Percentiles rank a stretch among this genome's conserved stretches.
phyloP scores from a whole-genome alignment of 1,140 invertebrate species.

The Procambarus virginalis region DNA sequence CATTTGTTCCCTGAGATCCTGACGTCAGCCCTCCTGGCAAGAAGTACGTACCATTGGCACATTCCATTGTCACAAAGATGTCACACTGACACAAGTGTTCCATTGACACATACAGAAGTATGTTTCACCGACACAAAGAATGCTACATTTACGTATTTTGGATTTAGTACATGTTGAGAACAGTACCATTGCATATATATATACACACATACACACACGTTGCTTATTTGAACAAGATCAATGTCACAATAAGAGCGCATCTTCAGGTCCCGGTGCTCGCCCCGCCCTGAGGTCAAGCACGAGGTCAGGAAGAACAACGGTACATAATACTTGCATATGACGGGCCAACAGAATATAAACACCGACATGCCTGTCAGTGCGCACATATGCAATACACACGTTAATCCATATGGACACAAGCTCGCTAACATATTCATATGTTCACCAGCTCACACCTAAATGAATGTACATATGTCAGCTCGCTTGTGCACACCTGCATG shows the following conservation, averaged over 20 bases:
- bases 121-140: neutral
- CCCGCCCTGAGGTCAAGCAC: too few species aligned
- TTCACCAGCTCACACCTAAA: too few species aligned
- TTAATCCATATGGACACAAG: neutral
- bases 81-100: neutral
- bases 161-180: neutral
- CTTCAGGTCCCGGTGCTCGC: neutral
- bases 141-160: neutral
- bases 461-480: neutral
- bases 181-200: too few species aligned
- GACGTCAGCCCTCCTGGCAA: neutral
- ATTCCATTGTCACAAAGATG: neutral
- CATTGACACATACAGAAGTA: neutral
- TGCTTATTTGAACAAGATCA: neutral
- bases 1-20: slow-evolving; percentile 1
- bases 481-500: neutral
- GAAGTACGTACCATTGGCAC: neutral
- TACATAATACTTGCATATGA: neutral
- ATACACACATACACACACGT: too few species aligned
- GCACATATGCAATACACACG: neutral
- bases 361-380: neutral
- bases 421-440: too few species aligned
- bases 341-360: neutral
- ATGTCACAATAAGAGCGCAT: neutral
- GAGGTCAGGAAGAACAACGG: neutral